phyloP scores from a whole-genome alignment of 1,140 invertebrate species.

The Geopemphigus sp. region DNA sequence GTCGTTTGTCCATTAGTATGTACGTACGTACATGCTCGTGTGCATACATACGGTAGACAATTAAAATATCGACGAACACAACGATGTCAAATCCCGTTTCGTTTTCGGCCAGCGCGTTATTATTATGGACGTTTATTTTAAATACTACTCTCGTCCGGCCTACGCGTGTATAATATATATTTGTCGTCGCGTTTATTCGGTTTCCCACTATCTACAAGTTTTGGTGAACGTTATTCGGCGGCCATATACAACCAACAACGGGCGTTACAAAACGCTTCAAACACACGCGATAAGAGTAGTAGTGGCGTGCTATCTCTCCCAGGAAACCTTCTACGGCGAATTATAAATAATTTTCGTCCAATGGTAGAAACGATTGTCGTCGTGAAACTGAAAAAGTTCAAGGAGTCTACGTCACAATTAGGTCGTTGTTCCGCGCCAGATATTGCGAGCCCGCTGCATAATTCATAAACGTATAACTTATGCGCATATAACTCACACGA shows the following conservation, averaged over 20 bases:
- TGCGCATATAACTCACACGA: neutral
- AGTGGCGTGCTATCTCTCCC: too few relatives aligned
- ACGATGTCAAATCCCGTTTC: slow-evolving; percentile 1
- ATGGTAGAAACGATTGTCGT: neutral
- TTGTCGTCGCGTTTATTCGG: neutral
- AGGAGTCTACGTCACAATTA: slow-evolving; percentile 35
- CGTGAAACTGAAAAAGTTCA: slow-evolving; percentile 32
- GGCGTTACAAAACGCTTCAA: neutral
- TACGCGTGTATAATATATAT: neutral
- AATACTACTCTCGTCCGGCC: too few relatives aligned
- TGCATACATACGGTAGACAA: neutral
- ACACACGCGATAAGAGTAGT: neutral
- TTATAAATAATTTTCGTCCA: neutral
- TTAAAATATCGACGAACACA: neutral
- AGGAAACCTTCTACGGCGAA: neutral
- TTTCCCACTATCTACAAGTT: neutral
- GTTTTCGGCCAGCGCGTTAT: neutral
- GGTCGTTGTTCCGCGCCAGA: slow-evolving; percentile 29
- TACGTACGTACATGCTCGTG: too few relatives aligned
- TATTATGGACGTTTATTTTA: neutral
- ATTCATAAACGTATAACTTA: slow-evolving; percentile 6
- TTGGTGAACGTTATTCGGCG: neutral
- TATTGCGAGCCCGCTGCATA: neutral
- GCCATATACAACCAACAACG: neutral
- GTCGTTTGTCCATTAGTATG: neutral